A percentile compares a stretch with the other conserved stretches of the same genome.
Evolutionary conservation across 2,888 invertebrate genomes (phyloP).

Genomic region (Dexiosoma caninum): DNA sequence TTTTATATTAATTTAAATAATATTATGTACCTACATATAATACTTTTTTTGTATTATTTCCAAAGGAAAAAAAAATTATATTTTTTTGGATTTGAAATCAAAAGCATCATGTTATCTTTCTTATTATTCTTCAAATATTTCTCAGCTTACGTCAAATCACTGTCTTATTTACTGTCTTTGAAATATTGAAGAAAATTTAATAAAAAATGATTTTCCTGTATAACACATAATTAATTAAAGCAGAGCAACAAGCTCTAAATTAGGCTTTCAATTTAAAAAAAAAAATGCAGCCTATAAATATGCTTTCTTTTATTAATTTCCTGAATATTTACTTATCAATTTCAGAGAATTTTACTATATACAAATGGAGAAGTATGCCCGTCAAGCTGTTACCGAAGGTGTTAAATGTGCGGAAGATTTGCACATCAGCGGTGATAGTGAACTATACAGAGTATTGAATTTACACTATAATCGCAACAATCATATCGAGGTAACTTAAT

Average conservation of each 20-base stretch:
- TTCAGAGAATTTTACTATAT: conserved; percentile 99
- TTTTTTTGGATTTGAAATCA: too few species aligned
- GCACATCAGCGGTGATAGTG: conserved; percentile 95
- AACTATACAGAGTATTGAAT: conserved; percentile 98
- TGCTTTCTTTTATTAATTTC: not conserved
- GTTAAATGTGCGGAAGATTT: conserved; percentile 95
- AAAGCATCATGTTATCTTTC: too few species aligned
- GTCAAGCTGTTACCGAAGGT: conserved; percentile 98
- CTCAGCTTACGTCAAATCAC: too few species aligned
- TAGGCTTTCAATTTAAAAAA: not conserved
- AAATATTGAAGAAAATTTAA: too few species aligned
- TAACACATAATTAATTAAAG: too few species aligned
- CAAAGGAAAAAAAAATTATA: too few species aligned
- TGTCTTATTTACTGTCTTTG: too few species aligned
- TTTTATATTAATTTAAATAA: too few species aligned
- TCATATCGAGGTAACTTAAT: conserved; percentile 78
- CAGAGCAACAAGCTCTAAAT: not conserved
- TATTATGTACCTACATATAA: too few species aligned
- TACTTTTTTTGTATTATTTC: too few species aligned
- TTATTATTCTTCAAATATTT: too few species aligned
- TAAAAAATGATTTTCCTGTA: too few species aligned
- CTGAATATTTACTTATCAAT: not conserved
- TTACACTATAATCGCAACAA: conserved; percentile 98
- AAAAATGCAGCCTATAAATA: not conserved
- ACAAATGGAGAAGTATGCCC: conserved; percentile 99